Evolutionary conservation across 2,888 invertebrate species (phyloP).

Genomic region (Pantelozetes paolii): DNA sequence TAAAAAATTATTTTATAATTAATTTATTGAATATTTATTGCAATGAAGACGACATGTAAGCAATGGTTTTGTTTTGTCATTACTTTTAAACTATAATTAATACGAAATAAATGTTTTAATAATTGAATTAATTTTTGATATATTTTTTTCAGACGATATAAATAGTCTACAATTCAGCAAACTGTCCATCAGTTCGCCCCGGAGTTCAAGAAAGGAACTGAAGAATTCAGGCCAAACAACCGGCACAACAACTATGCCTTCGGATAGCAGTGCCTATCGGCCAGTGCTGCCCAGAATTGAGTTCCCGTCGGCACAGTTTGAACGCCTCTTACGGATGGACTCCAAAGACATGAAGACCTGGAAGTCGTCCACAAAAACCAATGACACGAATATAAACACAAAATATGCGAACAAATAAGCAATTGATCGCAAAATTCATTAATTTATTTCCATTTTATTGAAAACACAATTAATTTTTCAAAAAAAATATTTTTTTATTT

Average conservation of each 20-base stretch:
- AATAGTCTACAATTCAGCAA: constrained; percentile 39
- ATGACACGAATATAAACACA: not conserved
- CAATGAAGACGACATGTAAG: too few relatives aligned
- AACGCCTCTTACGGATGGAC: constrained; percentile 38
- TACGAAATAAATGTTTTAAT: too few relatives aligned
- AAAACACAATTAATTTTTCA: too few relatives aligned
- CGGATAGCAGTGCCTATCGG: constrained; percentile 20
- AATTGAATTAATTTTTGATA: too few relatives aligned
- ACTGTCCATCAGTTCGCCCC: constrained; percentile 40
- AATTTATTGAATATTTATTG: too few relatives aligned
- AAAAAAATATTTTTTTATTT: too few relatives aligned
- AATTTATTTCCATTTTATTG: too few relatives aligned
- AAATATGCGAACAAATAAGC: not conserved
- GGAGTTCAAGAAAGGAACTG: constrained; percentile 19
- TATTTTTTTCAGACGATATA: constrained; percentile 38
- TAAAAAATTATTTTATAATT: too few relatives aligned
- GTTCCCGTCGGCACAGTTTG: constrained; percentile 36
- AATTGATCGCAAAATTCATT: too few relatives aligned
- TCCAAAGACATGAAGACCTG: constrained; percentile 28
- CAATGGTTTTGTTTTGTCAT: too few relatives aligned
- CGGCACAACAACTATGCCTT: not conserved
- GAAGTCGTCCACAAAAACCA: not conserved
- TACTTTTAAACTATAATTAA: too few relatives aligned
- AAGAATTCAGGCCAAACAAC: not conserved
- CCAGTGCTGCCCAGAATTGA: constrained; percentile 36